phyloP scores from a whole-genome alignment of 2,113 vertebrate species.

The Tiliqua scincoides region DNA sequence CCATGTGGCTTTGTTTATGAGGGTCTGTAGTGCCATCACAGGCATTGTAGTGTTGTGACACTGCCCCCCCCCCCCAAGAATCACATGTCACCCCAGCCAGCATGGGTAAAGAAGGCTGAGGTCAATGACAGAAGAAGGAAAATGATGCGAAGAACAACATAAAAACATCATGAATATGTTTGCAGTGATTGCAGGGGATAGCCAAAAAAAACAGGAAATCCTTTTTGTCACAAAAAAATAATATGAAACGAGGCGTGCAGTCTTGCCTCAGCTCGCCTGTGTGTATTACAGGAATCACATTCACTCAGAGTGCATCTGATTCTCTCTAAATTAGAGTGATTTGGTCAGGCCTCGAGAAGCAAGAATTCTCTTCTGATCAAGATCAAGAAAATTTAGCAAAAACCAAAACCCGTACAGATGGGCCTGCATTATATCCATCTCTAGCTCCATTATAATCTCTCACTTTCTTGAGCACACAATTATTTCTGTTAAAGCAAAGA shows the following conservation, averaged over 20 bases:
- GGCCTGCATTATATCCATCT: neutral
- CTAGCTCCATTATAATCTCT: conserved; percentile 11
- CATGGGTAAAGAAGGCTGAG: neutral
- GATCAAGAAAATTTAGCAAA: neutral
- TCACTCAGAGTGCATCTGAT: neutral
- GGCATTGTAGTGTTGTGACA: neutral
- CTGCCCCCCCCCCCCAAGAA: neutral
- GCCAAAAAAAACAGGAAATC: neutral
- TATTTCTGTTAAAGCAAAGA: conserved; percentile 38
- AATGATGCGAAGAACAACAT: neutral
- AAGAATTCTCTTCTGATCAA: neutral
- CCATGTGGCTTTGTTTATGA: neutral
- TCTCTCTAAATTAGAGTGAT: neutral
- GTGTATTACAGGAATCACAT: neutral
- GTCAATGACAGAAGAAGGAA: neutral
- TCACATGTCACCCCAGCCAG: neutral
- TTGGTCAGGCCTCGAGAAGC: neutral
- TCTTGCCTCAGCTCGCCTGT: neutral
- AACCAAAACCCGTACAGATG: neutral
- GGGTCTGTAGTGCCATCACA: neutral
- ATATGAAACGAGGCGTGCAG: neutral
- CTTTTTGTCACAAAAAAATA: neutral
- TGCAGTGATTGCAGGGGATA: neutral
- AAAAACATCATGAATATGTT: neutral
- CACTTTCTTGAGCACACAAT: conserved; percentile 25